A percentile compares a stretch with the other conserved stretches of the same genome.
Evolutionary conservation across 1,140 invertebrate species (phyloP).

Genomic region (Platyscapa corneri): DNA sequence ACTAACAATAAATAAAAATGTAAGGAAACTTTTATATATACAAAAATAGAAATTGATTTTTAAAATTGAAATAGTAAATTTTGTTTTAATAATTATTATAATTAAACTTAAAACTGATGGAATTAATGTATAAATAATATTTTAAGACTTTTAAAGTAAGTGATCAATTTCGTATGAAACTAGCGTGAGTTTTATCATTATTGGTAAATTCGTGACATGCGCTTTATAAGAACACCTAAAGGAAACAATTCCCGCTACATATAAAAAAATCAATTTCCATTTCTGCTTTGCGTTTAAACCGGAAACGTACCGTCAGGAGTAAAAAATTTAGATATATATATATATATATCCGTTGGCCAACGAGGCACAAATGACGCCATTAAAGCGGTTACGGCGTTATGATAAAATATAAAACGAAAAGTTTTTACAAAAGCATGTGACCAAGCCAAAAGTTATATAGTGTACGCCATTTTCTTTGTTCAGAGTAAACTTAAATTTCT

Average conservation of each 20-base stretch:
- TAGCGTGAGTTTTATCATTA: no score
- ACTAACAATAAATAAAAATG: slow-evolving; percentile 5
- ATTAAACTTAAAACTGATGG: no score
- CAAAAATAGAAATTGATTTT: slow-evolving; percentile 38
- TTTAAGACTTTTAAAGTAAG: no score
- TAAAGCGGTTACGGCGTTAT: slow-evolving; percentile 5
- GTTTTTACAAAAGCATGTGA: slow-evolving; percentile 22
- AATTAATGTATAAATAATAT: not conserved
- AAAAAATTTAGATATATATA: not conserved
- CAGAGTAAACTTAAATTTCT: no score
- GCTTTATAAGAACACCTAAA: not conserved
- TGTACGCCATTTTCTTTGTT: no score
- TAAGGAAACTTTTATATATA: not conserved
- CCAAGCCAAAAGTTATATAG: slow-evolving; percentile 20
- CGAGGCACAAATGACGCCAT: slow-evolving; percentile 39
- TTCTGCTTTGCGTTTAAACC: not conserved
- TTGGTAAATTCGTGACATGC: no score
- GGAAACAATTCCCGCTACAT: not conserved
- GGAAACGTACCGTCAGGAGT: not conserved
- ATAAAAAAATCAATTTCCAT: slow-evolving; percentile 41
- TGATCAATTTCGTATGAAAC: no score
- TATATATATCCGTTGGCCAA: not conserved
- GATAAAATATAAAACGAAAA: slow-evolving; percentile 1
- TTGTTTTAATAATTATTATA: not conserved
- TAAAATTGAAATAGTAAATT: not conserved